phyloP scores from a whole-genome alignment of 2,797 vertebrate species.

The Anableps anableps region DNA sequence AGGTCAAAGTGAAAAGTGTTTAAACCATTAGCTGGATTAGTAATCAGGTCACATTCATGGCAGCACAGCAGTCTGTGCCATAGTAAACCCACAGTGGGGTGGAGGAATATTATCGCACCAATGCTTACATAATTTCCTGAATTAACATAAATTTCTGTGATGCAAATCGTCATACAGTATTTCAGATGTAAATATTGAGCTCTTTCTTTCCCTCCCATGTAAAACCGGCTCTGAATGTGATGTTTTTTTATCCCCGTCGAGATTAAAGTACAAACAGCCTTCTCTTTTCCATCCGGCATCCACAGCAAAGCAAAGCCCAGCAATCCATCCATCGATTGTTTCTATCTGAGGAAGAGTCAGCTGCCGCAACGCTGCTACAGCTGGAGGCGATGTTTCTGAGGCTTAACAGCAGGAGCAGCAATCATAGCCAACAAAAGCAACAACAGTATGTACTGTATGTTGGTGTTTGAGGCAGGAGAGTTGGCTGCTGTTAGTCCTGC shows the following conservation, averaged over 20 bases:
- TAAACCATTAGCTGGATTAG: conserved; percentile 50
- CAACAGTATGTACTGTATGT: not conserved
- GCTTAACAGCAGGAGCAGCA: conserved; percentile 21
- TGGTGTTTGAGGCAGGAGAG: conserved; percentile 27
- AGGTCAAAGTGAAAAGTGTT: conserved; percentile 48
- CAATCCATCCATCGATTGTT: conserved; percentile 46
- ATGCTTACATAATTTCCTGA: conserved; percentile 15
- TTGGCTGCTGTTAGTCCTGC: conserved; percentile 45
- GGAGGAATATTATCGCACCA: conserved; percentile 1
- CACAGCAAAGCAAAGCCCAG: conserved; percentile 12
- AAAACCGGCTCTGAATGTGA: conserved; percentile 39
- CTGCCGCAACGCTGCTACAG: conserved; percentile 28
- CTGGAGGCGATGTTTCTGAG: conserved; percentile 38
- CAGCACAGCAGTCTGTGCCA: conserved; percentile 22
- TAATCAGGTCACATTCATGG: conserved; percentile 43
- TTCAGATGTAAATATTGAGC: conserved; percentile 16
- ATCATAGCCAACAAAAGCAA: conserved; percentile 30
- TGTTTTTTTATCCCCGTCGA: conserved; percentile 16
- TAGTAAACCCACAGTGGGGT: conserved; percentile 4
- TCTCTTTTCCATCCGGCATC: conserved; percentile 11
- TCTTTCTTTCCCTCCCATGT: not conserved
- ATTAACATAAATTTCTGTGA: not conserved
- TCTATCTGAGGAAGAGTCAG: conserved; percentile 34
- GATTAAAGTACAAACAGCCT: conserved; percentile 29
- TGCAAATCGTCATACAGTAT: not conserved